phyloP scores from a whole-genome alignment of 2,113 vertebrate species.

The Mesoclemmys tuberculata region DNA sequence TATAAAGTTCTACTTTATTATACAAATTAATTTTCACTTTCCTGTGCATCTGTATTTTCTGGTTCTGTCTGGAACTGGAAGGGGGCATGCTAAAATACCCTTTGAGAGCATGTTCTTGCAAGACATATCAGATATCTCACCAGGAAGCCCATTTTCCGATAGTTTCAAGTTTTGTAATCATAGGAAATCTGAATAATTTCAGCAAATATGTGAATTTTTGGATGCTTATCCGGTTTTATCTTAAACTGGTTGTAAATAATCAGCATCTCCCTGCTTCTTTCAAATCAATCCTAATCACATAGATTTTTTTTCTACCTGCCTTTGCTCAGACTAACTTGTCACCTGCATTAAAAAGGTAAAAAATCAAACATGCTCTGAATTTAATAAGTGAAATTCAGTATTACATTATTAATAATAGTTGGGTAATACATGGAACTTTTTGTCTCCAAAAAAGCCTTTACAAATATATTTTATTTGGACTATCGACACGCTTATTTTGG shows the following conservation, averaged over 20 bases:
- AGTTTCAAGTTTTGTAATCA: neutral
- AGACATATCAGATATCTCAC: neutral
- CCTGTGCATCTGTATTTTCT: neutral
- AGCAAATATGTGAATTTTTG: neutral
- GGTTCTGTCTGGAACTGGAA: neutral
- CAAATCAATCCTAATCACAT: neutral
- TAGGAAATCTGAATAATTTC: constrained; percentile 4
- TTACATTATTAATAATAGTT: neutral
- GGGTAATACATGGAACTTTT: neutral
- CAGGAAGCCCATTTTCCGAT: neutral
- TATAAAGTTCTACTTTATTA: neutral
- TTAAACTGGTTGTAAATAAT: neutral
- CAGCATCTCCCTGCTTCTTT: neutral
- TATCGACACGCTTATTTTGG: constrained; percentile 41
- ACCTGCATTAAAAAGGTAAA: neutral
- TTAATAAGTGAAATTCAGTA: neutral
- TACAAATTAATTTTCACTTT: neutral
- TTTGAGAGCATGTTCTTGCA: neutral
- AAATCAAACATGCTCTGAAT: neutral
- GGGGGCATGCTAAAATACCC: neutral
- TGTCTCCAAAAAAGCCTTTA: constrained; percentile 3
- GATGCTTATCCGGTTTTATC: neutral
- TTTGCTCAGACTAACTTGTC: neutral
- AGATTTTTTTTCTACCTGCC: neutral
- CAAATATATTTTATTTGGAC: constrained; percentile 23